Percentiles rank a stretch among this genome's conserved stretches.
Conservation (phyloP, 2,888 invertebrate species). For the Drosophila colorata region DNA sequence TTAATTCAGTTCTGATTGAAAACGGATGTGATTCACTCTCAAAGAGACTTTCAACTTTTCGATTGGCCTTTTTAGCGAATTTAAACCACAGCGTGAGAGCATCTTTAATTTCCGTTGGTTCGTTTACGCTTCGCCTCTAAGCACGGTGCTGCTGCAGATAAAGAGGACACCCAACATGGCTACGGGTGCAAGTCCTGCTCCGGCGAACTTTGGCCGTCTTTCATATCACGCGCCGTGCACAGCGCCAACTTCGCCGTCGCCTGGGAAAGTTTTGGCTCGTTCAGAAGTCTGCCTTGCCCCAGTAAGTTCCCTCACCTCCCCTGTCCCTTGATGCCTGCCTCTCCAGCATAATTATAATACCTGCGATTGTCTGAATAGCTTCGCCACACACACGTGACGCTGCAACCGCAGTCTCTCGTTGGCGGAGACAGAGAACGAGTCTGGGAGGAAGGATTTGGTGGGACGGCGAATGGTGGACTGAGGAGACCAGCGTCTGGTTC, state of each 20-base stretch:
- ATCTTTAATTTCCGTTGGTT: constrained; percentile 36
- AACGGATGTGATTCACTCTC: constrained; percentile 26
- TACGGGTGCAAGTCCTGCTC: constrained; percentile 28
- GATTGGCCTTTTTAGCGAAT: constrained; percentile 41
- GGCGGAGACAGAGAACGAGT: not conserved
- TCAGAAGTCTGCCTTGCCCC: constrained; percentile 32
- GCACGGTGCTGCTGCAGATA: constrained; percentile 23
- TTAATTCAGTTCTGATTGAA: constrained; percentile 67
- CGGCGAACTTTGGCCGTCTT: constrained; percentile 72
- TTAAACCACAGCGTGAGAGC: constrained; percentile 15
- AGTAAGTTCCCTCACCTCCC: constrained; percentile 4
- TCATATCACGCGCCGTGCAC: constrained; percentile 70
- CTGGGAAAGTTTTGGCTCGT: constrained; percentile 54
- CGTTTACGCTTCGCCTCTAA: not conserved
- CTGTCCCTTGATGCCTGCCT: constrained; percentile 4
- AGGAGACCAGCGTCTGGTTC: constrained; percentile 15
- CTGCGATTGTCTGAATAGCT: constrained; percentile 74
- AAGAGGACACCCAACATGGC: constrained; percentile 29
- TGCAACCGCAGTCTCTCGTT: constrained; percentile 56
- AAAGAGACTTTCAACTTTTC: constrained; percentile 24
- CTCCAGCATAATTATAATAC: constrained; percentile 68
- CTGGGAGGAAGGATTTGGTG: not conserved
- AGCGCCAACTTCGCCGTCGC: constrained; percentile 65
- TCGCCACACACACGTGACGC: constrained; percentile 66
- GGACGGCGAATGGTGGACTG: constrained; percentile 2